Evolutionary conservation across 1,140 invertebrate species (phyloP), one percentile per base, ranked within the genome.

Genomic region (Helicoverpa zea): DNA sequence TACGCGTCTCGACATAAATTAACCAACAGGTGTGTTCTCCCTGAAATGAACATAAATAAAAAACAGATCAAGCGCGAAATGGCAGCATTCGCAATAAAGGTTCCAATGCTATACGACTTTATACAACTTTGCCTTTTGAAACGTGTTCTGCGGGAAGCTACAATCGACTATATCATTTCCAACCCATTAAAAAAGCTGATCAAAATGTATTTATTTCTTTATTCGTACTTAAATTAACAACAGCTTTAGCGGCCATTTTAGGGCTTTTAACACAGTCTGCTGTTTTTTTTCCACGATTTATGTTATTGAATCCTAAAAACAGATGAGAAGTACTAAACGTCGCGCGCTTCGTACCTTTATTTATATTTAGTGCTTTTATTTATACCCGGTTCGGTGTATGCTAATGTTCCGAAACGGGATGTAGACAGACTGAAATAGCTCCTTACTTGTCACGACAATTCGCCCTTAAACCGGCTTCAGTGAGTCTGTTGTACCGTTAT

Each of bases 391-490:
- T 81, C 81, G 80, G 76, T 80, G 80, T 81, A 83, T 77, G 83
- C 74, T 86, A 84, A 85, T 83, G 81, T 76, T 81, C 84, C 84
- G 84, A 88, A 88, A 87, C 84, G 84, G 84, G 86, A 88, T 79
- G 84, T 83, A 82, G 78, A 68, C 84, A 82, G 83, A 85, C 87
- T 83, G 83, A 87, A 89, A 89, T 90, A 90, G 84, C 83, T 83
- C 56, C 43, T 77, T 82, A 80, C 79, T 81, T 87, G 85, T 90
- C 86, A 82, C 83, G 86, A 86, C 87, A 87, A 87, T 89, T 88
- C 83, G 84, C 84, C 86, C 84, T 82, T 84, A 85, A 80, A 85
- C 73, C 59, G 23, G 56, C 58, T 64, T 18, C 16, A 49, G 18
- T 54, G 75, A 35, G 49, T 30, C 23, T 64, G 47, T 54, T 64